Percentiles rank a stretch among this genome's conserved stretches.
Evolutionary conservation across 2,113 vertebrate species (phyloP).

Genomic region (Triplophysa rosa): DNA sequence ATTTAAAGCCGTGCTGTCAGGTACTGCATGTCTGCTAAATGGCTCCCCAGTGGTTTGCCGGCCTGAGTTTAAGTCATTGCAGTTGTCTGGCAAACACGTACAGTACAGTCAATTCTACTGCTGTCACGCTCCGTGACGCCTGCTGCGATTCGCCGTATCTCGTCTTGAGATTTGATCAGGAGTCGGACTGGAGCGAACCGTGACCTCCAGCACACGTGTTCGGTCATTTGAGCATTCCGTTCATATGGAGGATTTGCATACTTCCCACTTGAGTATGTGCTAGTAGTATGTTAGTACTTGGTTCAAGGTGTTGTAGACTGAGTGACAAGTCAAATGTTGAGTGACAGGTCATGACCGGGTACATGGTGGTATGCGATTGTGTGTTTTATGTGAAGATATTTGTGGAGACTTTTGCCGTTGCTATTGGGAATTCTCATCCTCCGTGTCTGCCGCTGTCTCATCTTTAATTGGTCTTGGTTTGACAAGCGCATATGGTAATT

Average conservation of each 20-base stretch:
- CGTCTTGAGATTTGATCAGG: background rate
- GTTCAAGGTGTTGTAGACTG: background rate
- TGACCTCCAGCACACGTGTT: background rate
- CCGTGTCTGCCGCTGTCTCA: slow-evolving; percentile 28
- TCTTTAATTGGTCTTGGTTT: slow-evolving; percentile 50
- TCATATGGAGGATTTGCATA: background rate
- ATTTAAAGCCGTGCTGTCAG: slow-evolving; percentile 38
- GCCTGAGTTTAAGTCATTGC: slow-evolving; percentile 24
- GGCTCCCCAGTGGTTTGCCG: slow-evolving; percentile 14
- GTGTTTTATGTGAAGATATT: slow-evolving; percentile 4
- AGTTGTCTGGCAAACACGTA: background rate
- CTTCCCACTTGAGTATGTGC: background rate
- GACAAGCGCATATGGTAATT: slow-evolving; percentile 49
- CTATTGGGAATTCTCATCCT: slow-evolving; percentile 7
- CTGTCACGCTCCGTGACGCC: slow-evolving; percentile 1
- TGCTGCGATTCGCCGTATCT: background rate
- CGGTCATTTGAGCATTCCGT: background rate
- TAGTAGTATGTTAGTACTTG: background rate
- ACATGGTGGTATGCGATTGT: background rate
- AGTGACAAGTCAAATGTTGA: background rate
- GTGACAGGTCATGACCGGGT: background rate
- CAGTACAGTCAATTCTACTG: background rate
- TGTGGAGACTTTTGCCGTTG: background rate
- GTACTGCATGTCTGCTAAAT: slow-evolving; percentile 36
- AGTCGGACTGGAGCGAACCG: background rate